Conservation (phyloP, 2,113 vertebrate species). For the Neodontobutis hainanensis region DNA sequence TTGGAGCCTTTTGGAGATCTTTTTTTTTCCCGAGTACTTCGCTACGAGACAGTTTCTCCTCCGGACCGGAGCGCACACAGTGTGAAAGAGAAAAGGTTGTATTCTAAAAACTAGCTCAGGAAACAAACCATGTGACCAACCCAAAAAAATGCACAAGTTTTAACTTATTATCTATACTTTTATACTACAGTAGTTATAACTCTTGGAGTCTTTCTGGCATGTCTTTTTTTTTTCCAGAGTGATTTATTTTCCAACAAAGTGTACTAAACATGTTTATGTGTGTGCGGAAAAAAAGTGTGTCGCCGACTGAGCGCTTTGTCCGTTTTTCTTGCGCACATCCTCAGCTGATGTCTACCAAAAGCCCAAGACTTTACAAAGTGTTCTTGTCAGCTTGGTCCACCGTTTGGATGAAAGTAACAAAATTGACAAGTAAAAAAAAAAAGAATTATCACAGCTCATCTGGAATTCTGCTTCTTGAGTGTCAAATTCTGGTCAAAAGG, state of each 20-base stretch:
- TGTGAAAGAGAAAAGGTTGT: slow-evolving; percentile 92
- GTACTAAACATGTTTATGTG: slow-evolving; percentile 65
- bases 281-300: slow-evolving; percentile 46
- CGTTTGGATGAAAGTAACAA: slow-evolving; percentile 89
- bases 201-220: slow-evolving; percentile 95
- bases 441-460: slow-evolving; percentile 96
- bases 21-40: slow-evolving; percentile 78
- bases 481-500: slow-evolving; percentile 97
- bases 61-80: slow-evolving; percentile 99
- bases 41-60: slow-evolving; percentile 95
- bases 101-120: slow-evolving; percentile 98
- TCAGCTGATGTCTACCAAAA: slow-evolving; percentile 88
- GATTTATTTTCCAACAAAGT: slow-evolving; percentile 78
- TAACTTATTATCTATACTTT: slow-evolving; percentile 99
- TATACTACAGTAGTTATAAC: slow-evolving; percentile 99
- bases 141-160: slow-evolving; percentile 92
- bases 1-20: slow-evolving; percentile 81
- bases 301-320: slow-evolving; percentile 44
- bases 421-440: slow-evolving; percentile 87
- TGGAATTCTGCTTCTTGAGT: slow-evolving; percentile 92
- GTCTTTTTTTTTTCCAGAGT: slow-evolving; percentile 84
- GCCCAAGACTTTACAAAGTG: slow-evolving; percentile 96
- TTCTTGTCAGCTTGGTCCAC: slow-evolving; percentile 97
- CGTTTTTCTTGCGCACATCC: slow-evolving; percentile 62
- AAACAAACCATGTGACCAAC: slow-evolving; percentile 98